Evolutionary conservation across 2,797 vertebrate species (phyloP).

Genomic region (Myoxocephalus aenaeus): DNA sequence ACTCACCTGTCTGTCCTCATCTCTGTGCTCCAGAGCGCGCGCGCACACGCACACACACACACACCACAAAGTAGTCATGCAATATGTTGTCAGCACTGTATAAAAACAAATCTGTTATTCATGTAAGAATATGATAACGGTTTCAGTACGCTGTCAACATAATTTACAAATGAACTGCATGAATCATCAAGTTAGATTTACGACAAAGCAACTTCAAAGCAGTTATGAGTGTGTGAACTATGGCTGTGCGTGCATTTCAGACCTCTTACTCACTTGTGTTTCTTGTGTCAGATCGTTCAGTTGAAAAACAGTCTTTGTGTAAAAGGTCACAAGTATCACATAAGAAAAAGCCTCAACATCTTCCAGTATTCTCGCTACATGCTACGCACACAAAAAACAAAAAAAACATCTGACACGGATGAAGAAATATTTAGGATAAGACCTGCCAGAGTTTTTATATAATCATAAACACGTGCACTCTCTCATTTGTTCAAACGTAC

Average conservation of each 20-base stretch:
- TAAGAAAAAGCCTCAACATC: slow-evolving; percentile 19
- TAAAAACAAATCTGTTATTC: background rate
- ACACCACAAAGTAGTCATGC: background rate
- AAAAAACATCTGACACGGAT: background rate
- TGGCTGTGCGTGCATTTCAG: background rate
- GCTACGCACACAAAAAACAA: background rate
- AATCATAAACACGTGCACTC: slow-evolving; percentile 11
- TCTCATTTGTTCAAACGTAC: background rate
- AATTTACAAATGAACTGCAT: background rate
- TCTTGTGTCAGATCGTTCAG: slow-evolving; percentile 28
- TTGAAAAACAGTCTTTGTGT: slow-evolving; percentile 34
- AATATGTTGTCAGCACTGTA: slow-evolving; percentile 1
- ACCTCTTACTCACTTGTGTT: background rate
- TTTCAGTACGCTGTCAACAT: background rate
- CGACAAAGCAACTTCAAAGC: slow-evolving; percentile 20
- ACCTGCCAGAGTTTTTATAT: slow-evolving; percentile 1
- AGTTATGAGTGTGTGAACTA: background rate
- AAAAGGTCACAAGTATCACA: slow-evolving; percentile 52
- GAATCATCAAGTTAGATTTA: background rate
- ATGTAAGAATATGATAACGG: background rate
- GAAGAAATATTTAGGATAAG: slow-evolving; percentile 19
- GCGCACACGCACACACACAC: slow-evolving; percentile 5
- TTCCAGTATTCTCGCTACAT: slow-evolving; percentile 16
- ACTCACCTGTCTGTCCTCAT: slow-evolving; percentile 65
- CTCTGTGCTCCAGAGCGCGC: slow-evolving; percentile 10